Evolutionary conservation across 2,888 invertebrate species (phyloP).

Genomic region (Druceiella hillmani): DNA sequence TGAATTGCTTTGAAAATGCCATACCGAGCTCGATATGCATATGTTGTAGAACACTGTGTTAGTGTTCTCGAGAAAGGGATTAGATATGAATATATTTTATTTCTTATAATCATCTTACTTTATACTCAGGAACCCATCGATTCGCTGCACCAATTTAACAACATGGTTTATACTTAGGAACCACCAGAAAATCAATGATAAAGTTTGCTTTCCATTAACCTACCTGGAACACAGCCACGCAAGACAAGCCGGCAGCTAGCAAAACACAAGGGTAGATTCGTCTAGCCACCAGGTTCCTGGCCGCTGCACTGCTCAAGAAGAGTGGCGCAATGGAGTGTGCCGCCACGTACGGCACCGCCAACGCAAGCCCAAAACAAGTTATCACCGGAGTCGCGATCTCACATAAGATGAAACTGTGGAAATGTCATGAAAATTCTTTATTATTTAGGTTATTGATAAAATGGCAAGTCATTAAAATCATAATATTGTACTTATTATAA

Average conservation of each 20-base stretch:
- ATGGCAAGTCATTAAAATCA: background rate
- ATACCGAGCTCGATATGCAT: no score
- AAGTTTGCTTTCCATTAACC: background rate
- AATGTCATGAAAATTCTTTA: background rate
- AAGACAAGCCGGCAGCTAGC: conserved; percentile 60
- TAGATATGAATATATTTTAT: no score
- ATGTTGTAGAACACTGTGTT: no score
- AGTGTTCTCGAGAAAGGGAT: no score
- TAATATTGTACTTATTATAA: no score
- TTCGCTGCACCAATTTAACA: no score
- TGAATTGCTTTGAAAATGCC: no score
- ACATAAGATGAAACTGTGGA: conserved; percentile 64
- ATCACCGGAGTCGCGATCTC: conserved; percentile 87
- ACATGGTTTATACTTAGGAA: no score
- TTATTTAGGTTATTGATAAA: background rate
- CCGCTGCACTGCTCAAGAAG: conserved; percentile 56
- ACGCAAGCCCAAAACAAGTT: conserved; percentile 79
- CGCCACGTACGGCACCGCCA: conserved; percentile 90
- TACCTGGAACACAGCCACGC: conserved; percentile 63
- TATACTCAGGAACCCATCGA: no score
- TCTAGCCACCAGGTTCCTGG: conserved; percentile 72
- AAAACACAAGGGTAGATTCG: conserved; percentile 88
- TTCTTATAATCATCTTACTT: no score
- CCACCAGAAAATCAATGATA: no score
- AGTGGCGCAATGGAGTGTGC: conserved; percentile 74